Evolutionary conservation across 2,113 vertebrate genomes (phyloP).

Genomic region (Tringa solitaria): DNA sequence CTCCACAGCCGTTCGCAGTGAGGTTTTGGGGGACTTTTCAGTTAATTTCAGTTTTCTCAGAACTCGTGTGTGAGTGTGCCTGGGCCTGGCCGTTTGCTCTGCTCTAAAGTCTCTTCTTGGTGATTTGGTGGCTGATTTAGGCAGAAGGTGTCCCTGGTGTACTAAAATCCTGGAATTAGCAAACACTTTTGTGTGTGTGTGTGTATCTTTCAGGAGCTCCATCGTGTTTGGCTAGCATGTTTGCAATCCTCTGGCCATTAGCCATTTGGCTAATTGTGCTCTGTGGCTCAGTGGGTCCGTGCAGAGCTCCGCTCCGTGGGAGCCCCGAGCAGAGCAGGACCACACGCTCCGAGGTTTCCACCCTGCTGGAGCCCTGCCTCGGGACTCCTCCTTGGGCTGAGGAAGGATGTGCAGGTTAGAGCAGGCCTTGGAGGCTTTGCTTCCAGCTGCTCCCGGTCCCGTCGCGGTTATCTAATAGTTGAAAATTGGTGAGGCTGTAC

Average conservation of each 20-base stretch:
- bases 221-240: fast-evolving
- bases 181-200: not conserved
- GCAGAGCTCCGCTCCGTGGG: fast-evolving
- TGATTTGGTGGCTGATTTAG: not conserved
- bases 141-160: not conserved
- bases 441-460: not conserved
- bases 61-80: not conserved
- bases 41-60: not conserved
- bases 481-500: not conserved
- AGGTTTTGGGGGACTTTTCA: not conserved
- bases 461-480: fast-evolving
- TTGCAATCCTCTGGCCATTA: not conserved
- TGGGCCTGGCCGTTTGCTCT: not conserved
- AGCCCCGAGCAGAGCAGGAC: fast-evolving
- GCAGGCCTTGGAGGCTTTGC: not conserved
- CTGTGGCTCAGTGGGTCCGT: fast-evolving
- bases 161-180: not conserved
- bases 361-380: not conserved
- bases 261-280: fast-evolving
- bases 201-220: not conserved
- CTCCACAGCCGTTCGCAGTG: not conserved
- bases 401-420: not conserved
- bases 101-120: not conserved
- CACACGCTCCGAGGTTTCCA: fast-evolving
- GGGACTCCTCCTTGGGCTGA: fast-evolving